Base-by-base conservation (phyloP, 1,140 invertebrate genomes). In the Euwallacea similis region DNA sequence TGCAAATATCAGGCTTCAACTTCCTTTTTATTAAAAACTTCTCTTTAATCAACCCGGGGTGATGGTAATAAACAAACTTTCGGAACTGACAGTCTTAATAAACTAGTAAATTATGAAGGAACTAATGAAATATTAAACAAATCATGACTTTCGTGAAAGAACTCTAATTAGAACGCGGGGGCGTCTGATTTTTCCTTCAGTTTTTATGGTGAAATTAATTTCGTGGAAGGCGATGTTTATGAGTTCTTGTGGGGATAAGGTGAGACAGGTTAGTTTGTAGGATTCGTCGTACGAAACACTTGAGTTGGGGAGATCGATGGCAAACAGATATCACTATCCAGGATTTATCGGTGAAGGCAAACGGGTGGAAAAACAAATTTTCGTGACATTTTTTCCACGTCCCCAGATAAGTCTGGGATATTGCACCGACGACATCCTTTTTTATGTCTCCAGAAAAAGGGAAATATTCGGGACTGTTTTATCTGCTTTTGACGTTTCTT, bases 41-140 rank as follows among this genome's bases (percentile, higher is more conserved):
- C 50, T 50, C 50, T 42, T 55, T 66, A 66, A 66, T 66, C 53
- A 66, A 66, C 64, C 43, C 42, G 7, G 13, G 50, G 64, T 9
- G 53, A 66, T 41, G 53, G 53, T 66, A 66, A 66, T 66, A 66
- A 66, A 66, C 64, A 66, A 66, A 66, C 64, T 66, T 66, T 66
- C 66, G 16, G 10, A 61, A 43, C 66, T 69, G 59, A 61, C 66
- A 62, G 46, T 46, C 59, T 69, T 69, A 61, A 69, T 69, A 69
- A 69, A 69, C 66, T 69, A 69, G 55, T 54, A 53, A 69, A 69
- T 69, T 69, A 69, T 62, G 58, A 60, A 69, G 46, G 66, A 69
- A 69, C 66, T 61, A 69, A 69, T 69, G 66, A 69, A 69, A 69
- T 69, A 69, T 69, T 69, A 69, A 69, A 69, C 59, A 69, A 69